Conservation (phyloP, 2,888 invertebrate genomes). For the Mythimna vitellina region DNA sequence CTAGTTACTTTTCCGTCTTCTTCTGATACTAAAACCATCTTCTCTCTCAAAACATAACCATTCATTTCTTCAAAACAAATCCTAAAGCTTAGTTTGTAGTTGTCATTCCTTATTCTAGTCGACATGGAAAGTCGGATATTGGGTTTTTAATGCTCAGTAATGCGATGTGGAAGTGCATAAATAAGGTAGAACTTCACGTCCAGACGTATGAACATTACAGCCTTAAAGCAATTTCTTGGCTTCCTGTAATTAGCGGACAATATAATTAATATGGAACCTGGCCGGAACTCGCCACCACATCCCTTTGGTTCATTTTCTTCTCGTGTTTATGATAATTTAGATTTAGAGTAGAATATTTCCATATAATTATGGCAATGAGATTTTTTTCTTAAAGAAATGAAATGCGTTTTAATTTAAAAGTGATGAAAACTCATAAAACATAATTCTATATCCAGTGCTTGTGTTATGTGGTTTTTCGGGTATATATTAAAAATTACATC, state of each 20-base stretch:
- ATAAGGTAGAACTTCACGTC: slow-evolving; percentile 39
- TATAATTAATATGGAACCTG: slow-evolving; percentile 66
- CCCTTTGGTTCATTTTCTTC: slow-evolving; percentile 49
- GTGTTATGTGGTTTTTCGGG: not conserved
- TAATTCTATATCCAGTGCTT: no score
- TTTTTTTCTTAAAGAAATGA: no score
- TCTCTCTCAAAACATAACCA: not conserved
- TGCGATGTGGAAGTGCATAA: slow-evolving; percentile 49
- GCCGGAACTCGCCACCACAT: slow-evolving; percentile 63
- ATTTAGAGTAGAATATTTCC: slow-evolving; percentile 5
- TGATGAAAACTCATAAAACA: no score
- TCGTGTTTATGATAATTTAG: slow-evolving; percentile 19
- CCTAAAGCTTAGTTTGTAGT: slow-evolving; percentile 6
- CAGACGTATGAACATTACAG: slow-evolving; percentile 50
- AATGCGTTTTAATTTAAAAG: not conserved
- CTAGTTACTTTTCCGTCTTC: no score
- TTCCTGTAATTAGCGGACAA: slow-evolving; percentile 69
- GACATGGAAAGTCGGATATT: slow-evolving; percentile 52
- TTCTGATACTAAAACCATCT: not conserved
- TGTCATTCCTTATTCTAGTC: slow-evolving; percentile 22
- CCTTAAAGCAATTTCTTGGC: slow-evolving; percentile 62
- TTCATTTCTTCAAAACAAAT: slow-evolving; percentile 19
- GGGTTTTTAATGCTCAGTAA: slow-evolving; percentile 50
- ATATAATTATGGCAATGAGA: not conserved
- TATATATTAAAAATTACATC: no score